Percentiles rank a stretch among this genome's conserved stretches.
phyloP scores from a whole-genome alignment of 2,797 vertebrate genomes.

The Darevskia mixta region DNA sequence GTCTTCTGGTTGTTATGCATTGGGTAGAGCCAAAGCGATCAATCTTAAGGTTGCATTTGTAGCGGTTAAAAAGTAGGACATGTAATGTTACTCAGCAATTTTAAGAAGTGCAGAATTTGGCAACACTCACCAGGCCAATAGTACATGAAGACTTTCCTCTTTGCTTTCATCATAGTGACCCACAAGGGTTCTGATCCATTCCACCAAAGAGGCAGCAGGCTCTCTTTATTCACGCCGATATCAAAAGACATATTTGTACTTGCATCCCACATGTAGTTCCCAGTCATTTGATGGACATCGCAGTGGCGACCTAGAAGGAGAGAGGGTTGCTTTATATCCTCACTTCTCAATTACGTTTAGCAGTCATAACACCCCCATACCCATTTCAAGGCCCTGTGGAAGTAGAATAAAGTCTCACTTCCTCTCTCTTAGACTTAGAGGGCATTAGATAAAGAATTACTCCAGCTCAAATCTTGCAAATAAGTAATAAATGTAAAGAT shows the following conservation, averaged over 20 bases:
- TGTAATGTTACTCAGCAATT: neutral
- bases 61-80: neutral
- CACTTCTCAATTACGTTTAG: neutral
- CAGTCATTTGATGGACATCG: slow-evolving; percentile 92
- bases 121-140: slow-evolving; percentile 94
- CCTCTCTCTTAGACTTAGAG: neutral
- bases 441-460: neutral
- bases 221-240: slow-evolving; percentile 90
- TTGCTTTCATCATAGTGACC: slow-evolving; percentile 91
- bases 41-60: neutral
- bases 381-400: neutral
- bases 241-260: slow-evolving; percentile 85
- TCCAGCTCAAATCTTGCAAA: slow-evolving; percentile 14
- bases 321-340: slow-evolving; percentile 15
- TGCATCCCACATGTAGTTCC: slow-evolving; percentile 97
- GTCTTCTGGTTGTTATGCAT: neutral
- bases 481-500: neutral
- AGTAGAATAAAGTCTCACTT: neutral
- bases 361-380: neutral
- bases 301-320: slow-evolving; percentile 86
- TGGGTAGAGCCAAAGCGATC: neutral
- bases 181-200: slow-evolving; percentile 93
- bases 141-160: slow-evolving; percentile 91
- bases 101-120: neutral
- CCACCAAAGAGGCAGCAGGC: slow-evolving; percentile 92